These are phyloP conservation scores for Mythimna impura DNA, from an alignment of 2,888 invertebrate genomes.

Conservation along the genomic window DNA sequence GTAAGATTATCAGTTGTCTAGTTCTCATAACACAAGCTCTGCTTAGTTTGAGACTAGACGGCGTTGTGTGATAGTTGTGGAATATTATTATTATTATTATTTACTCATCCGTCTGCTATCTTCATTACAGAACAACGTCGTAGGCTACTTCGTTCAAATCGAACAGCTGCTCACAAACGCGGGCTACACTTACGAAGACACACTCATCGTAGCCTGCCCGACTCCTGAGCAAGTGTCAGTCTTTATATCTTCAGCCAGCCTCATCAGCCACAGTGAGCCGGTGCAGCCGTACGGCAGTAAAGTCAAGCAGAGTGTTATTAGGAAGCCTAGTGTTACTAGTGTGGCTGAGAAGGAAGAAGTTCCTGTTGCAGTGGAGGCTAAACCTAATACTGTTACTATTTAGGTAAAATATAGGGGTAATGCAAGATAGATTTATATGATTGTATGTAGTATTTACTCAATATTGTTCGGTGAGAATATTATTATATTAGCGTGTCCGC, in stretches of 20 bases:
- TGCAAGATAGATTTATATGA: neutral
- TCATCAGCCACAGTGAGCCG: constrained; percentile 89
- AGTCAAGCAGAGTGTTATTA: constrained; percentile 75
- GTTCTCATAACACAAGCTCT: too few relatives aligned
- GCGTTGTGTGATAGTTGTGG: too few relatives aligned
- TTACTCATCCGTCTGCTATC: neutral
- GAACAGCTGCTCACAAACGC: constrained; percentile 93
- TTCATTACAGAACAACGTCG: constrained; percentile 95
- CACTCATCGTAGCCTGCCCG: constrained; percentile 96
- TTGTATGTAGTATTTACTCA: constrained; percentile 5
- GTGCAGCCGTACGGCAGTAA: constrained; percentile 87
- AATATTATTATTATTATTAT: too few relatives aligned
- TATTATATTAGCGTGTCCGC: neutral
- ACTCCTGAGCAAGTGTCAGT: constrained; percentile 98
- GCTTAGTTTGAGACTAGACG: too few relatives aligned
- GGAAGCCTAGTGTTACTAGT: constrained; percentile 81
- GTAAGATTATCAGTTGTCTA: too few relatives aligned
- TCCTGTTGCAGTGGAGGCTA: constrained; percentile 31
- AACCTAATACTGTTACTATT: constrained; percentile 39
- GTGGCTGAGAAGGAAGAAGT: constrained; percentile 74
- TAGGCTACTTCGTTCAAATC: constrained; percentile 96
- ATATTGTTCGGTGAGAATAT: neutral
- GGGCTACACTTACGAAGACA: constrained; percentile 95
- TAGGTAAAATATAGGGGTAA: constrained; percentile 21
- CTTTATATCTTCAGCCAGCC: constrained; percentile 95